These are phyloP conservation scores for Vombatus ursinus DNA, from an alignment of 2,113 vertebrate species.

Conservation along the genomic window DNA sequence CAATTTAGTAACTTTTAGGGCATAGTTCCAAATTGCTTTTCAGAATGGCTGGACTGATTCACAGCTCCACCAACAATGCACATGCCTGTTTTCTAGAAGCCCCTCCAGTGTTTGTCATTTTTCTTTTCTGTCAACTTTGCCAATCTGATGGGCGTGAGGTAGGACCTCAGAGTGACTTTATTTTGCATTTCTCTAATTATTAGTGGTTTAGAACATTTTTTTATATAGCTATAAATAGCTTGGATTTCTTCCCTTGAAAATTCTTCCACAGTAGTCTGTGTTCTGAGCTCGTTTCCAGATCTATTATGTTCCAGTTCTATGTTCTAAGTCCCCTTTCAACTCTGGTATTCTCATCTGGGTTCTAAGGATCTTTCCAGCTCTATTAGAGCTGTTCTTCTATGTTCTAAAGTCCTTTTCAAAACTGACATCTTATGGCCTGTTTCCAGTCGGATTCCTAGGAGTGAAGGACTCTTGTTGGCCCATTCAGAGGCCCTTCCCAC, in stretches of 20 bases:
- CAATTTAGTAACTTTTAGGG: neutral
- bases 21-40: neutral
- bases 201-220: neutral
- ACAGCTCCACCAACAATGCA: neutral
- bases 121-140: neutral
- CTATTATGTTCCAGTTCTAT: neutral
- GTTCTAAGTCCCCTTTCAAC: neutral
- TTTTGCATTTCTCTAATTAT: neutral
- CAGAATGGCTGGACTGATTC: neutral
- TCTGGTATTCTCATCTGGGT: neutral
- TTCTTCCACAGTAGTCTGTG: neutral
- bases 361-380: neutral
- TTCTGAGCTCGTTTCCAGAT: neutral
- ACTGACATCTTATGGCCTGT: neutral
- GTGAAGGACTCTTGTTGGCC: neutral
- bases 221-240: neutral
- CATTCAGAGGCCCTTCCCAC: neutral
- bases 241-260: neutral
- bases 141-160: neutral
- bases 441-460: conserved; percentile 72
- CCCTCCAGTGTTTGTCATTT: neutral
- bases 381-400: neutral
- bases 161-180: neutral
- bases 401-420: neutral
- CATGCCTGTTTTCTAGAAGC: neutral